Evolutionary conservation across 2,797 vertebrate genomes (phyloP), one percentile per base, ranked within the genome.

Genomic region (Oceanodroma leucorhoa): DNA sequence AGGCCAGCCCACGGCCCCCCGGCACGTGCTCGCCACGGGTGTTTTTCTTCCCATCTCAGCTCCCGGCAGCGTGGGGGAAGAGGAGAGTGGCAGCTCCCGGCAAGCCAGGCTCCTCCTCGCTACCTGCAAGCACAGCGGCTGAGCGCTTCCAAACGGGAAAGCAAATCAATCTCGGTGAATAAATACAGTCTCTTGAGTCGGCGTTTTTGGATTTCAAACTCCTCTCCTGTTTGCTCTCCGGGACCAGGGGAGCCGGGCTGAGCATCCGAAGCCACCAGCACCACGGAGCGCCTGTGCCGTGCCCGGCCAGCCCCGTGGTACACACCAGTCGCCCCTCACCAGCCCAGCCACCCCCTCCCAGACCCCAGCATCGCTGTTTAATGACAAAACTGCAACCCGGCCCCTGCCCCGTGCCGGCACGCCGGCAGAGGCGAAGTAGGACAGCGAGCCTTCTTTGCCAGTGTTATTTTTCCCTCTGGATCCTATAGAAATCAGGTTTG

Each of bases 221-320:
- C 51, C 78, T 38, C 6, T 14, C 27, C 16, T 10, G 5, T 40
- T 70, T 48, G 48, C 21, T 32, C 34, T 27, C 58, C 1, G 2
- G 23, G 41, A 46, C 14, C 1, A 0, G 10, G 29, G 48, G 24
- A 82, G 17, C 41, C 0, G 0, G 23, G 67, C 43, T 73, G 80
- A 92, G 62, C 60, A 48, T 18, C 38, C 1, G 0, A 81, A 89
- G 65, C 32, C 48, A 41, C 26, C 43, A 38, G 62, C 32, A 23
- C 29, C 57, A 54, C 27, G 0, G 0, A 51, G n/a, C 1, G 1
- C 29, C 51, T 19, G 14, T 38, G 48, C 27, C 1, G 0, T 26
- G 21, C 30, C 55, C 1, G 0, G 64, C 9, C 34, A 78, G 43
- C 34, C 48, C 53, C 2, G 1, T 3, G 17, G 40, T 34, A 53